Evolutionary conservation across 2,797 vertebrate genomes (phyloP).

Genomic region (Hippoglossus hippoglossus): DNA sequence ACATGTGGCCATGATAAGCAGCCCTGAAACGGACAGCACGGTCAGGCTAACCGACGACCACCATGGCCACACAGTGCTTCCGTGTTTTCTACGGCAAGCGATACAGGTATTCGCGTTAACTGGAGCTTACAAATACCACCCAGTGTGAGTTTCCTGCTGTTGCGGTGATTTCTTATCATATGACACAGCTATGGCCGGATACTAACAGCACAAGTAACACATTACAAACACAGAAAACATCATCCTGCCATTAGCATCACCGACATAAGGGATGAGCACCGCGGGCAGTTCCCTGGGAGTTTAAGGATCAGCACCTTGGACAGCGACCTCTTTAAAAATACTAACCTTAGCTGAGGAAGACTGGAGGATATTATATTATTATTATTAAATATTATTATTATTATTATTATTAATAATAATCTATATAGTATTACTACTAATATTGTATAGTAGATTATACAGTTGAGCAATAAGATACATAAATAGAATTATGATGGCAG

Average conservation of each 20-base stretch:
- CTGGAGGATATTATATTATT: too few relatives aligned
- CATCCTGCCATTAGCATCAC: neutral
- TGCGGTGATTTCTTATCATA: neutral
- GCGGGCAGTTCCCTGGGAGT: constrained; percentile 2
- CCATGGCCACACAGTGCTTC: constrained; percentile 27
- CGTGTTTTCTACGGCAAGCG: constrained; percentile 63
- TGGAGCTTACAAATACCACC: neutral
- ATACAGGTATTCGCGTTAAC: neutral
- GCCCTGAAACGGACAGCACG: constrained; percentile 35
- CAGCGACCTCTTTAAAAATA: constrained; percentile 4
- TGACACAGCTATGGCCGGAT: neutral
- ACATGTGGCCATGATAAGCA: constrained; percentile 37
- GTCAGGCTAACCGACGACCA: constrained; percentile 36
- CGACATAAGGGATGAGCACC: too few relatives aligned
- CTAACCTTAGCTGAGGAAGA: neutral
- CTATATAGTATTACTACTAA: too few relatives aligned
- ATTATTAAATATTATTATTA: too few relatives aligned
- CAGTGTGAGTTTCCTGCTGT: neutral
- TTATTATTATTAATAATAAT: too few relatives aligned
- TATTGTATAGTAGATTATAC: too few relatives aligned
- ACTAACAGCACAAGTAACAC: neutral
- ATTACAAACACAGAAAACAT: neutral
- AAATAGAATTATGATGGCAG: too few relatives aligned
- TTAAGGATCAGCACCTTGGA: constrained; percentile 49
- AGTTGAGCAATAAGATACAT: too few relatives aligned